These are phyloP conservation scores for Pseudochaenichthys georgianus DNA, from an alignment of 2,797 vertebrate genomes.

Conservation along the genomic window DNA sequence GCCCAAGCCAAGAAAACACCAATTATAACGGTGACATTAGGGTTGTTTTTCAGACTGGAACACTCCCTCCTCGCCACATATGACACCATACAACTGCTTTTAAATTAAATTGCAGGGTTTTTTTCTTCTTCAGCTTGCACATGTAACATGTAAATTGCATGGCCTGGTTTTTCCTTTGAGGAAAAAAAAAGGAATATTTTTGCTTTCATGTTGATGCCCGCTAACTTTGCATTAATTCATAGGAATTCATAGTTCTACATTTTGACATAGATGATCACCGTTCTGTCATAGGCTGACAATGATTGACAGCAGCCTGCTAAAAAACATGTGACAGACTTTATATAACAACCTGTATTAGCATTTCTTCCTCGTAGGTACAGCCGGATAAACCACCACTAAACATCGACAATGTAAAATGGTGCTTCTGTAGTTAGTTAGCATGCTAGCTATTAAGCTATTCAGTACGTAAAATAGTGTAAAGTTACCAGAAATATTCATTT, in stretches of 20 bases:
- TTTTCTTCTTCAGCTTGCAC: not conserved
- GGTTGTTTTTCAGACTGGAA: not conserved
- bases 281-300: not conserved
- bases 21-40: not conserved
- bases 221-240: not conserved
- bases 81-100: not conserved
- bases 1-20: not conserved
- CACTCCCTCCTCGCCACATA: not conserved
- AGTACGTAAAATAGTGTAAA: not conserved
- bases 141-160: not conserved
- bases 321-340: constrained; percentile 3
- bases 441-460: not conserved
- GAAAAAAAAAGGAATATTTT: too few species aligned
- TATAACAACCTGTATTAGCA: not conserved
- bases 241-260: not conserved
- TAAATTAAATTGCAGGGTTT: not conserved
- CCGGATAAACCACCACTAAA: not conserved
- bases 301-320: not conserved
- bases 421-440: not conserved
- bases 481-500: not conserved
- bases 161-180: not conserved
- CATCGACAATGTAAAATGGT: not conserved
- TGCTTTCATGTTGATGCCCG: not conserved
- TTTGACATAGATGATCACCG: too few species aligned
- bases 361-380: not conserved